These are phyloP conservation scores for Scalopus aquaticus DNA, from an alignment of 2,113 vertebrate genomes.

Conservation along the genomic window DNA sequence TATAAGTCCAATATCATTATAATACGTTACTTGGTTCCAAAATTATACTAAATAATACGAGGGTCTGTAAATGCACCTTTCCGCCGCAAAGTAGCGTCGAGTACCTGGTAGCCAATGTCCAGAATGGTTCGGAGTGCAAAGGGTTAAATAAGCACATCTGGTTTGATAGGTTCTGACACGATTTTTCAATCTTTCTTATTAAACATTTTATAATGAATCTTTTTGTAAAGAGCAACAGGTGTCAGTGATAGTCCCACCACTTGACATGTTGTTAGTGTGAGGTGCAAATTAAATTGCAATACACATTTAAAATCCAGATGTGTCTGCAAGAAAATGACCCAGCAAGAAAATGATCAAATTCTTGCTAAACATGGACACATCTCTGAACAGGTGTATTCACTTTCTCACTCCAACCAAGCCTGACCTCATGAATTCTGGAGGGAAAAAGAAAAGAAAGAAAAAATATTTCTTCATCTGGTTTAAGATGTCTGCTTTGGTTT, in stretches of 20 bases:
- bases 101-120: no score
- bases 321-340: no score
- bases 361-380: neutral
- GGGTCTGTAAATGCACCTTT: no score
- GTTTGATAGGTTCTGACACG: neutral
- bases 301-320: neutral
- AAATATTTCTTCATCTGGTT: neutral
- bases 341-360: neutral
- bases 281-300: neutral
- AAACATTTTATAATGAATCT: neutral
- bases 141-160: neutral
- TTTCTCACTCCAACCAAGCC: neutral
- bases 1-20: no score
- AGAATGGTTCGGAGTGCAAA: no score
- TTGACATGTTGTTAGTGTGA: no score
- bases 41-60: no score
- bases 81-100: no score
- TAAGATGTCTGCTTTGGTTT: neutral
- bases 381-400: neutral
- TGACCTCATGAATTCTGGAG: neutral
- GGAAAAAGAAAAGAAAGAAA: neutral
- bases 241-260: fast-evolving
- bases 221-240: neutral
- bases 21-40: no score
- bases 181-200: neutral